Evolutionary conservation across 2,113 vertebrate species (phyloP), one percentile per base, ranked within the genome.

Genomic region (Nanger granti): DNA sequence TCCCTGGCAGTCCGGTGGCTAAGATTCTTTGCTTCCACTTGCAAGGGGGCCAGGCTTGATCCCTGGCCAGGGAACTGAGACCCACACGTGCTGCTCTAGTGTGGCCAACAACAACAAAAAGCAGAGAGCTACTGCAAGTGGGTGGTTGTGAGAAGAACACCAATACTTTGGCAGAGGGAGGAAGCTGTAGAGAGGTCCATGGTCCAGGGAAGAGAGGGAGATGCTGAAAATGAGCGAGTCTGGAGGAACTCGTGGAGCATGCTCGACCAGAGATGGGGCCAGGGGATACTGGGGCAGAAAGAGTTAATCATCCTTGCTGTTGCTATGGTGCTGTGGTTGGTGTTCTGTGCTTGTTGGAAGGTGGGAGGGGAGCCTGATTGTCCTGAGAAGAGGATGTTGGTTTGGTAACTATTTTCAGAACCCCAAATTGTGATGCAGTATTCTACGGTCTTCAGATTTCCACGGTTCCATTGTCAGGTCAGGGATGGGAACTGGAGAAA

Each of bases 361-460:
- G 64, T n/a, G 52, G 47, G 14, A 80, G 20, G 44, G 7, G 47
- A 86, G 22, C 8, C 22, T 24, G 76, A n/a, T 41, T 57, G 14
- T 76, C 17, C 31, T 62, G 12, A 7, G 89, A 95, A 79, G 89
- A 90, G 87, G 62, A 69, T 57, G 34, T 69, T 57, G 55, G 34
- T 87, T 93, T 52, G 80, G n/a, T 52, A 66, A 60, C 13, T 47
- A 62, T 54, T 76, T 94, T 86, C 41, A 52, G 82, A 95, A 57
- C 29, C 41, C 24, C 64, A 37, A 18, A 37, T 34, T 29, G 49
- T 57, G 28, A 73, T 47, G 49, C 49, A 44, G 29, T 88, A 12
- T 17, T 79, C 52, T 57, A 83, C 41, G 24, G 14, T 55, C 20
- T 84, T 73, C 11, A 49, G 59, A 60, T 64, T 83, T 80, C 92